phyloP scores from a whole-genome alignment of 2,797 vertebrate species.

The Malacoraja senta region DNA sequence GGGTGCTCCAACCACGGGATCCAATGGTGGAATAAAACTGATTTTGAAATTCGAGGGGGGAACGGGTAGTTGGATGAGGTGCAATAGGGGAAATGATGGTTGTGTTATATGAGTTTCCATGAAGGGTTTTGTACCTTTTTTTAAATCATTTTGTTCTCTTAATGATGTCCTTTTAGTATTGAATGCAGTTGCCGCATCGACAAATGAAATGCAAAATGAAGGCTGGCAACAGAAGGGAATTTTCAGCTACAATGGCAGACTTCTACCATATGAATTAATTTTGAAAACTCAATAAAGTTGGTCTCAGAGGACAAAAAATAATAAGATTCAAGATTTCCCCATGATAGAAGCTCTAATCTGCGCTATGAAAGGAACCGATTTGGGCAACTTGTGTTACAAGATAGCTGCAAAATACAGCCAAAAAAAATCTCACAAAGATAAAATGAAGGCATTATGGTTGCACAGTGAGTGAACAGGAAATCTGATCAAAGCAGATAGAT shows the following conservation, averaged over 20 bases:
- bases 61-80: neutral
- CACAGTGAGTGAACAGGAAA: too few species aligned
- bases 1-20: too few species aligned
- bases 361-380: too few species aligned
- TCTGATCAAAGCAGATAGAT: too few species aligned
- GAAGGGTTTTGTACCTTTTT: too few species aligned
- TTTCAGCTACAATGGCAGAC: neutral
- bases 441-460: too few species aligned
- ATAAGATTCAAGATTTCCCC: neutral
- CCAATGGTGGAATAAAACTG: too few species aligned
- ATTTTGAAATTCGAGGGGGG: too few species aligned
- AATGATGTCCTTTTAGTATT: neutral
- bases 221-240: neutral
- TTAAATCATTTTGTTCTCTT: neutral
- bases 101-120: neutral
- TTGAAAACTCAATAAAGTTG: neutral
- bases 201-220: neutral
- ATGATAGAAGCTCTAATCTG: neutral
- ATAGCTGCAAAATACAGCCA: too few species aligned
- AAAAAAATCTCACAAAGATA: too few species aligned
- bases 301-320: neutral
- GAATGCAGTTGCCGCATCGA: neutral
- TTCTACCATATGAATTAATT: neutral
- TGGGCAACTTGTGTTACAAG: too few species aligned
- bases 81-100: neutral